These are phyloP conservation scores for Alosa alosa DNA, from an alignment of 2,113 vertebrate species.

Conservation along the genomic window DNA sequence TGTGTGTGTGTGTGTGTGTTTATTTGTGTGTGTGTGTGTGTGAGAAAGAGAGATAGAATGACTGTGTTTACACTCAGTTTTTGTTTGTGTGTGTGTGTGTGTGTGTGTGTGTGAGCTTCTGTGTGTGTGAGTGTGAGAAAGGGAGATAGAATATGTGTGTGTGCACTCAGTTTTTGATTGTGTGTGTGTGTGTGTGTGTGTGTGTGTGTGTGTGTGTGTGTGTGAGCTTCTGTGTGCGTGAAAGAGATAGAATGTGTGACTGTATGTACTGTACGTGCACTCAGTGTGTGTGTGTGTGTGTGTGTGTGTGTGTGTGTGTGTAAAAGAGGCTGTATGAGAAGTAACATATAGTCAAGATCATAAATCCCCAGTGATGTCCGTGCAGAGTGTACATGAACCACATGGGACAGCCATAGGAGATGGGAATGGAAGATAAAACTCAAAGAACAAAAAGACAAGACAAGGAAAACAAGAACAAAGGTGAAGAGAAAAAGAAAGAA, in stretches of 20 bases:
- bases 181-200: neutral
- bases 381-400: neutral
- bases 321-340: neutral
- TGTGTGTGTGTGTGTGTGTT: neutral
- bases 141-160: neutral
- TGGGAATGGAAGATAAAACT: neutral
- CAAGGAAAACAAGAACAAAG: neutral
- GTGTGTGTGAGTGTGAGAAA: neutral
- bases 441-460: neutral
- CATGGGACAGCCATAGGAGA: neutral
- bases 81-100: neutral
- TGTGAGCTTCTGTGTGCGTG: neutral
- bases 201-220: neutral
- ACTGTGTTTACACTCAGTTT: neutral
- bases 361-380: neutral
- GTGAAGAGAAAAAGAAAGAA: neutral
- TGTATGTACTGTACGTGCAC: neutral
- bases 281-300: neutral
- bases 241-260: no score
- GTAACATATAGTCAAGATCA: no score
- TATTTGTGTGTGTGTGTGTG: neutral
- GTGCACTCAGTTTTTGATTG: neutral
- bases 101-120: neutral
- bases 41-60: neutral
- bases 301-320: neutral